These are phyloP conservation scores for Furcifer pardalis DNA, from an alignment of 2,797 vertebrate genomes.

Conservation along the genomic window DNA sequence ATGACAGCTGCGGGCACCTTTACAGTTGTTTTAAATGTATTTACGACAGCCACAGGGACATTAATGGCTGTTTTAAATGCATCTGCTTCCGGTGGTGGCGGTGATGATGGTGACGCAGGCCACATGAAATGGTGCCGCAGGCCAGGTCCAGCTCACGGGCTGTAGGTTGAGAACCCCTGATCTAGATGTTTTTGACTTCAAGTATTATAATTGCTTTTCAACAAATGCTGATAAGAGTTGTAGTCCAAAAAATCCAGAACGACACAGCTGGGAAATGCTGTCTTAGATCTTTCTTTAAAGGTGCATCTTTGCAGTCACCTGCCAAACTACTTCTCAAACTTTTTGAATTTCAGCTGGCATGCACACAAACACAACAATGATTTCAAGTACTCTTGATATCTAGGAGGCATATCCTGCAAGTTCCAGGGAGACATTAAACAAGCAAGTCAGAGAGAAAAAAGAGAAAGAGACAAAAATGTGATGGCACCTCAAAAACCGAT, in stretches of 20 bases:
- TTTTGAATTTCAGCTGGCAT: background rate
- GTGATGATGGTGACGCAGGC: too few species aligned
- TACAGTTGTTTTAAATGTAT: too few species aligned
- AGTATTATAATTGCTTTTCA: background rate
- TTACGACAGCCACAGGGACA: too few species aligned
- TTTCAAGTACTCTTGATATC: background rate
- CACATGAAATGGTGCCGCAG: too few species aligned
- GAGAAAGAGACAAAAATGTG: too few species aligned
- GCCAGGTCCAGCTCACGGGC: too few species aligned
- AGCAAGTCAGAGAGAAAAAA: too few species aligned
- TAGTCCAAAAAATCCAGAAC: background rate
- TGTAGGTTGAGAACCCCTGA: too few species aligned
- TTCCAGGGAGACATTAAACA: background rate
- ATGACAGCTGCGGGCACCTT: too few species aligned
- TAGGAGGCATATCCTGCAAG: background rate
- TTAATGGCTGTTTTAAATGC: too few species aligned
- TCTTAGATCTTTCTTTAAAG: background rate
- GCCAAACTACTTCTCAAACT: background rate
- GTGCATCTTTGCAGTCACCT: background rate
- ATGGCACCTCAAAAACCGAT: too few species aligned
- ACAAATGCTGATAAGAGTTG: background rate
- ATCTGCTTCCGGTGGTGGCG: too few species aligned
- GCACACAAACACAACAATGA: background rate
- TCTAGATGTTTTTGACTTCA: background rate
- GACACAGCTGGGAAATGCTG: background rate